Conservation (phyloP, 2,113 vertebrate species). For the Chaetops frenatus region DNA sequence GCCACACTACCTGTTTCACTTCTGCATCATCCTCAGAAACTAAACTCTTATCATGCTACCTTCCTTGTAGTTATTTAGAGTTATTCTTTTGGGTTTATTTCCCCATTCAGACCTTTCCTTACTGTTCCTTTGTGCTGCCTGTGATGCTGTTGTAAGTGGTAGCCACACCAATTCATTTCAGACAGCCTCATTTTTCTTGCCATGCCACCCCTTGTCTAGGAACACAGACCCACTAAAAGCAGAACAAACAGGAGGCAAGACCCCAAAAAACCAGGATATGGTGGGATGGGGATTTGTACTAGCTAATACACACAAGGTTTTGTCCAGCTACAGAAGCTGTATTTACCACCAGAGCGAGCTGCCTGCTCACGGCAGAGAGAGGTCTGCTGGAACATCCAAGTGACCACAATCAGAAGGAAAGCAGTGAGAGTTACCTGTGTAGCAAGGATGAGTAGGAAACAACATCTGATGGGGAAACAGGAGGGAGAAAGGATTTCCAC, state of each 20-base stretch:
- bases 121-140: not conserved
- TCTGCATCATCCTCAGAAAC: not conserved
- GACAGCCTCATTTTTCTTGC: not conserved
- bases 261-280: rapidly evolving
- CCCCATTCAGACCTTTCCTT: not conserved
- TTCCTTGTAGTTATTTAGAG: not conserved
- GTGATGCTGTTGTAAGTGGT: not conserved
- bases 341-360: not conserved
- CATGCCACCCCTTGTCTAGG: not conserved
- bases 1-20: not conserved
- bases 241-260: not conserved
- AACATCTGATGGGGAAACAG: not conserved
- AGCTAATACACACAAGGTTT: not conserved
- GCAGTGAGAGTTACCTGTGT: not conserved
- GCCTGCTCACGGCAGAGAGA: not conserved
- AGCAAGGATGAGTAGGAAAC: not conserved
- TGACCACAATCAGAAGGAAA: not conserved
- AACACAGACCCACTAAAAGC: not conserved
- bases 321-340: not conserved
- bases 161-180: not conserved
- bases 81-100: not conserved
- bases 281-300: not conserved
- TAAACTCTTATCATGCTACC: not conserved
- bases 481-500: not conserved
- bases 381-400: not conserved